These are phyloP conservation scores for Antitype chi DNA, from an alignment of 2,888 invertebrate species.

Conservation along the genomic window DNA sequence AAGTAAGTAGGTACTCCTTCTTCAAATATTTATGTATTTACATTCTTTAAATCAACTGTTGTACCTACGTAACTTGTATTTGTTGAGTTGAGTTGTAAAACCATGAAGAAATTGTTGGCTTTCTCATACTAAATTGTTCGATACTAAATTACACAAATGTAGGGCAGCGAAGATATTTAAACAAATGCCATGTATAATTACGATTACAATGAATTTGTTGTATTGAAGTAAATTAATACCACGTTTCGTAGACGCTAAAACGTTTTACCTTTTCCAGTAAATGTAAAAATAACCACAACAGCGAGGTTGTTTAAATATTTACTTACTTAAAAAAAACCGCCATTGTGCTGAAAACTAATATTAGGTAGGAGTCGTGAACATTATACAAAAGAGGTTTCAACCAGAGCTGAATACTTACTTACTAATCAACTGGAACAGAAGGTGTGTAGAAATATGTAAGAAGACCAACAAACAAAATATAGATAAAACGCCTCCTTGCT, in stretches of 20 bases:
- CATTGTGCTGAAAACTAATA: conserved; percentile 9
- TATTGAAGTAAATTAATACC: not conserved
- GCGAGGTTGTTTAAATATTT: conserved; percentile 23
- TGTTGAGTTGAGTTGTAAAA: too few relatives aligned
- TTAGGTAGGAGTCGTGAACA: conserved; percentile 19
- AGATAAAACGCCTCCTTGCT: conserved; percentile 25
- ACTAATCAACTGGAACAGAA: conserved; percentile 26
- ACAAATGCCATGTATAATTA: conserved; percentile 27
- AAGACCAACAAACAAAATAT: conserved; percentile 36
- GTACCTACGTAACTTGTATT: too few relatives aligned
- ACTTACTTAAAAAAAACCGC: conserved; percentile 2
- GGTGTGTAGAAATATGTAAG: conserved; percentile 27
- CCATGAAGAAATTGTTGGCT: conserved; percentile 52
- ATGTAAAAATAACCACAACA: conserved; percentile 9
- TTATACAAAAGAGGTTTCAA: conserved; percentile 40
- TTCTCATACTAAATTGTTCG: conserved; percentile 33
- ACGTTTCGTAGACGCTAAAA: not conserved
- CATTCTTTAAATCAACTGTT: conserved; percentile 40
- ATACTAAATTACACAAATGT: conserved; percentile 41
- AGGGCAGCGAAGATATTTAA: conserved; percentile 44
- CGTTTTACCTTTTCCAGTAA: not conserved
- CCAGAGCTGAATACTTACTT: conserved; percentile 22
- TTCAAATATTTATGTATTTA: conserved; percentile 53
- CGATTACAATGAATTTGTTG: conserved; percentile 20
- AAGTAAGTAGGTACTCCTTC: not conserved